Percentiles rank a stretch among this genome's conserved stretches.
Evolutionary conservation across 2,888 invertebrate genomes (phyloP).

Genomic region (Cyclophora albipunctata): DNA sequence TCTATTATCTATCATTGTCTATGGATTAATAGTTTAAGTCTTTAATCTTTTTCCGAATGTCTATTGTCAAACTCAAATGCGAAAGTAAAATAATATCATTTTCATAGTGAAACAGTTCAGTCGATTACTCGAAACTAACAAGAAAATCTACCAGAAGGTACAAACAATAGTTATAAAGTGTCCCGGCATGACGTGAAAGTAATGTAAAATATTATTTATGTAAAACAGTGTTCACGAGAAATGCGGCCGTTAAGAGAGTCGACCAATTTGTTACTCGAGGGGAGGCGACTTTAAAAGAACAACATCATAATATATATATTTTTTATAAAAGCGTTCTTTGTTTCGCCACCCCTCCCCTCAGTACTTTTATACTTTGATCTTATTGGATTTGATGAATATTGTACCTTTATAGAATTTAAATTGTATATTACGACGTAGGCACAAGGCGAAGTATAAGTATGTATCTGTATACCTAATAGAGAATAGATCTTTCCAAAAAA

Average conservation of each 20-base stretch:
- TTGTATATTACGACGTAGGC: constrained; percentile 1
- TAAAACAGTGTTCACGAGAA: constrained; percentile 8
- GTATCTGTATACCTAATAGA: constrained; percentile 5
- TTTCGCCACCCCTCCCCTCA: constrained; percentile 14
- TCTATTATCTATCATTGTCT: too few species aligned
- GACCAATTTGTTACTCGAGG: constrained; percentile 10
- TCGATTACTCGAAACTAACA: too few species aligned
- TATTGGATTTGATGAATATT: constrained; percentile 2
- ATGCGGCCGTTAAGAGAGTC: constrained; percentile 11
- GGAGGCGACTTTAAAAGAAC: constrained; percentile 10
- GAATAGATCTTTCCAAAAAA: too few species aligned
- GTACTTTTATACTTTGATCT: constrained; percentile 17
- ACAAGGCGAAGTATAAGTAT: constrained; percentile 10
- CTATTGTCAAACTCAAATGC: too few species aligned
- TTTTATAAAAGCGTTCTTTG: constrained; percentile 23
- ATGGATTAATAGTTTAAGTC: too few species aligned
- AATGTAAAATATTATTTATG: constrained; percentile 5
- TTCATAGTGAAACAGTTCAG: too few species aligned
- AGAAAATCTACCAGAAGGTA: too few species aligned
- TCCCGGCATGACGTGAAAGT: too few species aligned
- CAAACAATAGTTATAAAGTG: too few species aligned
- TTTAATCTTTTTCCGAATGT: too few species aligned
- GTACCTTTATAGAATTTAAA: constrained; percentile 19
- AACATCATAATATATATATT: constrained; percentile 12
- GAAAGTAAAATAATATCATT: too few species aligned